phyloP scores from a whole-genome alignment of 1,140 invertebrate species.

The Dermatophagoides farinae region DNA sequence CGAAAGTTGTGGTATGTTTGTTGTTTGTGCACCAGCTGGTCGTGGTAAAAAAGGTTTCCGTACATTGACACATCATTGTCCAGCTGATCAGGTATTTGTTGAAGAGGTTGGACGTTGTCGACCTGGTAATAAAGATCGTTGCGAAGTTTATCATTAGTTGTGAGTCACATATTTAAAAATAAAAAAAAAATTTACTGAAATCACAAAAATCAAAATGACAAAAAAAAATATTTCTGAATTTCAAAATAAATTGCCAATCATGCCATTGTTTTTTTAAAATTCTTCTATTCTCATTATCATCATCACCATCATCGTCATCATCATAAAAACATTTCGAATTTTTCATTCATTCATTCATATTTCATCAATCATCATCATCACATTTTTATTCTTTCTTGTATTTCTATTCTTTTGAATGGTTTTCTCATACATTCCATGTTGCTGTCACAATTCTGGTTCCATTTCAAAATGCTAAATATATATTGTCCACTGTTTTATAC shows the following conservation, averaged over 20 bases:
- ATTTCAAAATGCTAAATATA: too few relatives aligned
- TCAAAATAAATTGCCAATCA: neutral
- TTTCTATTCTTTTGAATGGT: too few relatives aligned
- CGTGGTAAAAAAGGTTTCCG: slow-evolving; percentile 12
- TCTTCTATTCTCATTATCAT: too few relatives aligned
- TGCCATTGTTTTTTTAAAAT: neutral
- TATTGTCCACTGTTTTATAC: too few relatives aligned
- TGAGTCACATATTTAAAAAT: neutral
- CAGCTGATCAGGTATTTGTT: slow-evolving; percentile 19
- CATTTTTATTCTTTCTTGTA: neutral
- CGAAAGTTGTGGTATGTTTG: slow-evolving; percentile 20
- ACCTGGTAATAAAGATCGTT: slow-evolving; percentile 15
- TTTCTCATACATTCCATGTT: too few relatives aligned
- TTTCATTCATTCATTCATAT: neutral
- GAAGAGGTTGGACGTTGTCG: slow-evolving; percentile 14
- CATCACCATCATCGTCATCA: neutral
- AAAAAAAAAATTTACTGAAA: neutral
- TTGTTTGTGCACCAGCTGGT: slow-evolving; percentile 21
- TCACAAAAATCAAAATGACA: neutral
- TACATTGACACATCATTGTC: slow-evolving; percentile 20
- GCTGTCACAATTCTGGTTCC: too few relatives aligned
- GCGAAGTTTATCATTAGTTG: slow-evolving; percentile 6
- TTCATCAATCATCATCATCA: neutral
- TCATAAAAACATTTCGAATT: too few relatives aligned
- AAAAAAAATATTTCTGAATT: neutral